Base-by-base conservation (phyloP, 2,113 vertebrate genomes). In the Grammomys dolichurus region DNA sequence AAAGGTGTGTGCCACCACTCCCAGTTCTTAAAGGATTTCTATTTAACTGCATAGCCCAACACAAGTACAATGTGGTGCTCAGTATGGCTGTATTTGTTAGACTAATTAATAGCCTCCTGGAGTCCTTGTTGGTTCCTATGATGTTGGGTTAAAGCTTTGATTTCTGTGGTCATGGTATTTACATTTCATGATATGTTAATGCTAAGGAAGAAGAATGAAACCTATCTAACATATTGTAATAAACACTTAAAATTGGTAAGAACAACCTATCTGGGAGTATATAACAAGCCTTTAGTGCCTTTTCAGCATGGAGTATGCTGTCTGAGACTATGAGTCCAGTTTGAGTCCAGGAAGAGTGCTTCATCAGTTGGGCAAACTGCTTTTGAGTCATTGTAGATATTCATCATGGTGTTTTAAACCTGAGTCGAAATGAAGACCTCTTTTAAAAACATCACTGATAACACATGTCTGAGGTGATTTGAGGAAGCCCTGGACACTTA, bases 171-270 rank as follows among this genome's bases (percentile, higher is more conserved):
- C 77, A n/a, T 16, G 81, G 0, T 69, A 13, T 73, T 96, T 97
- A 60, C 7, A 75, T 92, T 90, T 95, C n/a, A 75, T 92, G 40
- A 72, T 43, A 46, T 70, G 7, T 87, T 73, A 93, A 88, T 88
- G 56, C 33, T 94, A 70, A 88, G n/a, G 56, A 96, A 95, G 31
- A 58, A 43, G 36, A 92, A 90, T 86, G 72, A 95, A 94, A 40
- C 9, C 33, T 11, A 85, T 65, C 17, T 87, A 63, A 78, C 94
- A 9, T 87, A 63, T 73, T 95, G 11, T 92, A 46, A 85, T 1
- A 78, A 16, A 72, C 1, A 60, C 84, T 91, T 89, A 78, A 87
- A 77, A 90, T 54, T 28, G 16, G 9, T 63, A 88, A 19, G 8
- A 20, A 24, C 48, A 90, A 33, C 22, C 8, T 72, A 56, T 84